Conservation (phyloP, 1,140 invertebrate genomes). For the Drosophila albomicans region DNA sequence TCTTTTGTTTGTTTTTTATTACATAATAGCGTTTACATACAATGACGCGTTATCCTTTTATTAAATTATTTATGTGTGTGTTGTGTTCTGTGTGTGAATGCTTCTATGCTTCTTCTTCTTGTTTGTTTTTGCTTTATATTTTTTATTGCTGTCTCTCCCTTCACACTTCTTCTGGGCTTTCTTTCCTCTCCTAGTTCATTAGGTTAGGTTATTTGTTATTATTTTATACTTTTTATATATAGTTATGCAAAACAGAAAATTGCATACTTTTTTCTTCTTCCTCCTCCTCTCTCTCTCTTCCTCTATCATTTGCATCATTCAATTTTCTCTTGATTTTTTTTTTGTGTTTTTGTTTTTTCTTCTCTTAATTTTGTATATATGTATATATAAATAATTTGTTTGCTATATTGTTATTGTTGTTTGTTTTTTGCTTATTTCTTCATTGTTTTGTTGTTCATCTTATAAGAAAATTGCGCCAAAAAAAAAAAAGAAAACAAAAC, state of each 20-base stretch:
- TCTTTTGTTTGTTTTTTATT: conserved; percentile 45
- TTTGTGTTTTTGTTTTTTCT: conserved; percentile 17
- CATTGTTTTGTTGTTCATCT: conserved; percentile 38
- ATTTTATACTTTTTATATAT: conserved; percentile 12
- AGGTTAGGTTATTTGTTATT: conserved; percentile 15
- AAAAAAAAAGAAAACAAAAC: conserved; percentile 32
- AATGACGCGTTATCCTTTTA: conserved; percentile 47
- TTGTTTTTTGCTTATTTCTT: conserved; percentile 28
- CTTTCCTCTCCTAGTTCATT: conserved; percentile 19
- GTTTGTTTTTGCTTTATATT: conserved; percentile 12
- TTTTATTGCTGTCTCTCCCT: conserved; percentile 24
- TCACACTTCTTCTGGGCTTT: conserved; percentile 21
- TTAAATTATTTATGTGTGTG: conserved; percentile 30
- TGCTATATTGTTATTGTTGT: conserved; percentile 60
- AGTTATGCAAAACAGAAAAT: conserved; percentile 53
- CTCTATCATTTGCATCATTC: conserved; percentile 2
- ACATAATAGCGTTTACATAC: conserved; percentile 69
- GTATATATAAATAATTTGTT: conserved; percentile 61
- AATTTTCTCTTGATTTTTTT: conserved; percentile 8
- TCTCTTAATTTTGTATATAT: conserved; percentile 54
- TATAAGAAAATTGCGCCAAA: conserved; percentile 71
- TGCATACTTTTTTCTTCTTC: conserved; percentile 22
- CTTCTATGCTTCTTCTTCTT: conserved; percentile 23
- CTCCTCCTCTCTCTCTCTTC: not conserved
- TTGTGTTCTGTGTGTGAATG: conserved; percentile 15